phyloP scores from a whole-genome alignment of 2,888 invertebrate species.

The Crocallis elinguaria region DNA sequence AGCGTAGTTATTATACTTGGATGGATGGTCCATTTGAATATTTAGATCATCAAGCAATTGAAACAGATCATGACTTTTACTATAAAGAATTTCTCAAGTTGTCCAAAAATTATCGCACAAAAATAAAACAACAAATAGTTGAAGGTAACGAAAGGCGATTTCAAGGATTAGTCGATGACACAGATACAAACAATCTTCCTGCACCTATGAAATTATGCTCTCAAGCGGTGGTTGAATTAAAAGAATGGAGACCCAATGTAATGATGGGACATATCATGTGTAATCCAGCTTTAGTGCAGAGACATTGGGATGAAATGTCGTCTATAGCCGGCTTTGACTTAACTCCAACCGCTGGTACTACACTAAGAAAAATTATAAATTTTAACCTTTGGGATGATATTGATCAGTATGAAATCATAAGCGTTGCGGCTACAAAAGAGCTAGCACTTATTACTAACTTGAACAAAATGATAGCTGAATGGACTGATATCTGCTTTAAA shows the following conservation, averaged over 20 bases:
- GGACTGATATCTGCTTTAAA: conserved; percentile 90
- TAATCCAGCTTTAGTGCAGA: conserved; percentile 91
- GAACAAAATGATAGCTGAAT: conserved; percentile 92
- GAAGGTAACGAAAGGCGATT: conserved; percentile 87
- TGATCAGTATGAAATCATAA: conserved; percentile 92
- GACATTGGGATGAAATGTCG: conserved; percentile 96
- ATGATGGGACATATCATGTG: conserved; percentile 95
- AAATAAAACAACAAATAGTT: conserved; percentile 90
- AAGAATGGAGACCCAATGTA: conserved; percentile 91
- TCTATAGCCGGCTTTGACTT: conserved; percentile 91
- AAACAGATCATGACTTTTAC: conserved; percentile 91
- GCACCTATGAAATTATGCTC: conserved; percentile 91
- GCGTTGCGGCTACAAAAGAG: conserved; percentile 93
- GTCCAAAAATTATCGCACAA: conserved; percentile 90
- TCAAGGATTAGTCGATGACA: conserved; percentile 89
- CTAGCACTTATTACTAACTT: conserved; percentile 89
- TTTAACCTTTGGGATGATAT: conserved; percentile 89
- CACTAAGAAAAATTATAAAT: conserved; percentile 90
- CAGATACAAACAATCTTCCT: conserved; percentile 90
- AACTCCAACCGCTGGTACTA: conserved; percentile 94
- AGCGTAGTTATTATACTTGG: conserved; percentile 93
- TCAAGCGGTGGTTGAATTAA: conserved; percentile 86
- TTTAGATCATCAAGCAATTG: conserved; percentile 90
- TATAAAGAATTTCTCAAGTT: conserved; percentile 91
- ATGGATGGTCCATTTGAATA: conserved; percentile 97